phyloP scores from a whole-genome alignment of 2,113 vertebrate species.

The Corythornis madagascariensis region DNA sequence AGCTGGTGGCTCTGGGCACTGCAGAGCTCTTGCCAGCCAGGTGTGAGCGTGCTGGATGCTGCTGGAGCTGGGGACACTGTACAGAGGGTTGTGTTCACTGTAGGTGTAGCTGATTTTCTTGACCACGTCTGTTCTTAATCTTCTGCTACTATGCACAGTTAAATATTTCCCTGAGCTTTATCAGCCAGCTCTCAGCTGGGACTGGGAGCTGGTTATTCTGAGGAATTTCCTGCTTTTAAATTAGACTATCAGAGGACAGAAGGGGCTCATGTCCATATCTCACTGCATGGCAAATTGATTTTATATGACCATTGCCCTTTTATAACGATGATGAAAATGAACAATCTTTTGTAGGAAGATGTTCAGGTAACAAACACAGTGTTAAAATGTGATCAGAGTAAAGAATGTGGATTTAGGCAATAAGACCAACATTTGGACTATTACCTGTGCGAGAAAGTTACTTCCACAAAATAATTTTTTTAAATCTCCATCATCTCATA shows the following conservation, averaged over 20 bases:
- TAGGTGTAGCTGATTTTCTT: slow-evolving; percentile 31
- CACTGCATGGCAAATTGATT: neutral
- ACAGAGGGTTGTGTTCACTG: neutral
- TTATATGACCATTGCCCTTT: neutral
- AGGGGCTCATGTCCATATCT: neutral
- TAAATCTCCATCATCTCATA: neutral
- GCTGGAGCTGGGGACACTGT: neutral
- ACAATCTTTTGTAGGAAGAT: neutral
- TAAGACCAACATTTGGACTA: neutral
- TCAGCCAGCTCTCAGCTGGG: slow-evolving; percentile 42
- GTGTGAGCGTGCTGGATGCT: neutral
- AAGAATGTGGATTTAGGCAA: neutral
- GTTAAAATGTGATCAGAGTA: neutral
- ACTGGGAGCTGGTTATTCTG: slow-evolving; percentile 25
- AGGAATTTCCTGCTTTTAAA: slow-evolving; percentile 64
- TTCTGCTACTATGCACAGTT: slow-evolving; percentile 10
- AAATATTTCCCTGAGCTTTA: slow-evolving; percentile 37
- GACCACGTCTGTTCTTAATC: slow-evolving; percentile 55
- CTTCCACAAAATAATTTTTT: neutral
- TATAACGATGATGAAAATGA: neutral
- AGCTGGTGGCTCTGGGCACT: neutral
- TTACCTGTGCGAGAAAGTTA: neutral
- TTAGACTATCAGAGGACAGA: slow-evolving; percentile 1
- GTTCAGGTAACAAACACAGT: neutral
- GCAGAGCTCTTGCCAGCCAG: neutral